A percentile compares a stretch with the other conserved stretches of the same genome.
Conservation (phyloP, 2,113 vertebrate species). For the Meriones unguiculatus region DNA sequence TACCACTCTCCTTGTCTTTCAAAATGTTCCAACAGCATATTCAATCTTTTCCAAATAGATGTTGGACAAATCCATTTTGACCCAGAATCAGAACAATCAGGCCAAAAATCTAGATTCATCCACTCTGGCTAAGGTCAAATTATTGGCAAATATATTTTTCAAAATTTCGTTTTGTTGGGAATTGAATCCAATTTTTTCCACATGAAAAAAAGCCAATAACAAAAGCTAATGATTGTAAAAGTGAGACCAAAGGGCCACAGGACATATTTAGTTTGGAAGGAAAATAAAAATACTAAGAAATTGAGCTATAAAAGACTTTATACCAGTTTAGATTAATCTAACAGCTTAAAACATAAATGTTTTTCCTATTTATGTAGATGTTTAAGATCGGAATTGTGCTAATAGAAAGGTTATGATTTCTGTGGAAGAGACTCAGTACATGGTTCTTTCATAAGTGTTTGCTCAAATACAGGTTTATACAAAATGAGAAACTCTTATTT, state of each 20-base stretch:
- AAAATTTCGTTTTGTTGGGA: constrained; percentile 73
- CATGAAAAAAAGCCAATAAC: constrained; percentile 65
- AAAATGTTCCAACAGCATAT: constrained; percentile 76
- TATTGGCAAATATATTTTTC: constrained; percentile 77
- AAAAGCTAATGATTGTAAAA: constrained; percentile 73
- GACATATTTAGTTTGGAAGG: constrained; percentile 70
- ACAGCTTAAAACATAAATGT: constrained; percentile 72
- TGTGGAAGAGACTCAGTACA: not conserved
- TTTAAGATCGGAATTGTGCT: constrained; percentile 53
- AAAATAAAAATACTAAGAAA: constrained; percentile 53
- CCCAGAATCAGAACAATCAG: constrained; percentile 71
- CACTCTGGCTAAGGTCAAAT: constrained; percentile 60
- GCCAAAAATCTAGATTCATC: constrained; percentile 79
- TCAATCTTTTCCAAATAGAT: constrained; percentile 80
- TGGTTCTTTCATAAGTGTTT: not conserved
- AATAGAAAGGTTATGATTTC: not conserved
- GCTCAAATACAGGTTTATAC: not conserved
- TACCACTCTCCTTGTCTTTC: constrained; percentile 74
- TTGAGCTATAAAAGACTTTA: constrained; percentile 72
- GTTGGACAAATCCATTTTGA: constrained; percentile 81
- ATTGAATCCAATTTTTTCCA: constrained; percentile 70
- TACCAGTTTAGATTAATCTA: constrained; percentile 67
- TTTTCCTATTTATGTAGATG: constrained; percentile 70
- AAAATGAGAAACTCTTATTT: constrained; percentile 35
- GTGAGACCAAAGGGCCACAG: constrained; percentile 67